phyloP scores from a whole-genome alignment of 1,140 invertebrate genomes.

The Aplysia californica region DNA sequence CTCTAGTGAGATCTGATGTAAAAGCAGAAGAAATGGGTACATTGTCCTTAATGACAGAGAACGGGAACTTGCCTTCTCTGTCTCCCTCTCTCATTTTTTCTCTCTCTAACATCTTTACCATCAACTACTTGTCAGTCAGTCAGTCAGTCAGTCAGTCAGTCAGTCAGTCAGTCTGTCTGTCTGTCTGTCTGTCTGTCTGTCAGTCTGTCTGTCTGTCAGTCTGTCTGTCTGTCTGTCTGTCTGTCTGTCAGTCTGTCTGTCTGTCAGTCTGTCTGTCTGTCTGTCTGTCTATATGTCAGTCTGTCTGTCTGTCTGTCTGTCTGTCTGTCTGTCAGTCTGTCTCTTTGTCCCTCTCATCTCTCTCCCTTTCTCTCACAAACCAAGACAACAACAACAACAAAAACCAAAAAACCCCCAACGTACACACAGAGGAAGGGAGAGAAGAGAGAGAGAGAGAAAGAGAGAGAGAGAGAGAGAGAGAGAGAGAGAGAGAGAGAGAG shows the following conservation, averaged over 20 bases:
- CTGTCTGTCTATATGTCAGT: neutral
- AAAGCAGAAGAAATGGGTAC: too few species aligned
- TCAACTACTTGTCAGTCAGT: too few species aligned
- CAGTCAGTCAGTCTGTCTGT: neutral
- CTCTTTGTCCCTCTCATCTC: neutral
- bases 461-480: neutral
- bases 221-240: neutral
- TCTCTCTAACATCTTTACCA: neutral
- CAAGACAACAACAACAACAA: too few species aligned
- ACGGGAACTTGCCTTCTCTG: too few species aligned
- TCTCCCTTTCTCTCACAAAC: neutral
- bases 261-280: neutral
- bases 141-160: neutral
- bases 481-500: neutral
- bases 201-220: neutral
- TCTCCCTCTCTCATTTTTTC: neutral
- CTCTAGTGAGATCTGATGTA: too few species aligned
- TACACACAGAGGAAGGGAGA: neutral
- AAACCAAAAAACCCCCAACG: too few species aligned
- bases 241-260: neutral
- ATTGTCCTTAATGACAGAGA: too few species aligned
- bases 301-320: neutral
- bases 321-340: neutral
- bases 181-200: neutral
- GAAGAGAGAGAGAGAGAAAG: neutral